Evolutionary conservation across 2,888 invertebrate genomes (phyloP).

Genomic region (Pristionchus entomophagus): DNA sequence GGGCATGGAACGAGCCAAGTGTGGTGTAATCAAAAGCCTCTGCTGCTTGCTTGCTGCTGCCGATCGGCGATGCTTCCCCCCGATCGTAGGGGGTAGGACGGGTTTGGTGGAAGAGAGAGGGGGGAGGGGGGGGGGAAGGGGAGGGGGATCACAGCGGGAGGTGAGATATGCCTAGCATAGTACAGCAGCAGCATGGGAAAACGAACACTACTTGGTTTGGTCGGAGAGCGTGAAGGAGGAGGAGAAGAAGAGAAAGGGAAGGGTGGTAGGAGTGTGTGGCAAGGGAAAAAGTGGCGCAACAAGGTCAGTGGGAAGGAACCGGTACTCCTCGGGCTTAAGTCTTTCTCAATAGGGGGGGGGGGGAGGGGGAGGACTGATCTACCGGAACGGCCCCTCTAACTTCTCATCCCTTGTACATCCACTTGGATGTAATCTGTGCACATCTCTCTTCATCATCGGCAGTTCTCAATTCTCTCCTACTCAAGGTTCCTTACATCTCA

Average conservation of each 20-base stretch:
- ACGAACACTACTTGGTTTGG: not conserved
- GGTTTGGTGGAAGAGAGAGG: not conserved
- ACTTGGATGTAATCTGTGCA: not conserved
- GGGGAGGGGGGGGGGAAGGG: not conserved
- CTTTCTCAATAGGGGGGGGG: not conserved
- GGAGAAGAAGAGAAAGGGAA: not conserved
- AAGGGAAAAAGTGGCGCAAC: not conserved
- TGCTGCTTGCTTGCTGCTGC: not conserved
- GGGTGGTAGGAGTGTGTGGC: not conserved
- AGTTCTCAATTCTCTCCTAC: not conserved
- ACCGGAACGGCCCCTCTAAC: constrained; percentile 4
- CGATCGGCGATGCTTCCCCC: not conserved
- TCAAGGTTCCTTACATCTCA: constrained; percentile 23
- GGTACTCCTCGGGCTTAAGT: constrained; percentile 3
- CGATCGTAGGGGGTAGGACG: not conserved
- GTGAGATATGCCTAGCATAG: not conserved
- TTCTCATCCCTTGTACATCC: not conserved
- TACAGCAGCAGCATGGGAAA: not conserved
- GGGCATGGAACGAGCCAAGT: not conserved
- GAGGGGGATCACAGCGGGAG: not conserved
- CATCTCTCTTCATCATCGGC: not conserved
- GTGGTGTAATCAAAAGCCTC: not conserved
- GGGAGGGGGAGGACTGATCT: constrained; percentile 31
- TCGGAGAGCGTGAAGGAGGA: not conserved
- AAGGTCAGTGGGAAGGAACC: not conserved